Conservation (phyloP, 2,113 vertebrate genomes). For the Larimichthys crocea region DNA sequence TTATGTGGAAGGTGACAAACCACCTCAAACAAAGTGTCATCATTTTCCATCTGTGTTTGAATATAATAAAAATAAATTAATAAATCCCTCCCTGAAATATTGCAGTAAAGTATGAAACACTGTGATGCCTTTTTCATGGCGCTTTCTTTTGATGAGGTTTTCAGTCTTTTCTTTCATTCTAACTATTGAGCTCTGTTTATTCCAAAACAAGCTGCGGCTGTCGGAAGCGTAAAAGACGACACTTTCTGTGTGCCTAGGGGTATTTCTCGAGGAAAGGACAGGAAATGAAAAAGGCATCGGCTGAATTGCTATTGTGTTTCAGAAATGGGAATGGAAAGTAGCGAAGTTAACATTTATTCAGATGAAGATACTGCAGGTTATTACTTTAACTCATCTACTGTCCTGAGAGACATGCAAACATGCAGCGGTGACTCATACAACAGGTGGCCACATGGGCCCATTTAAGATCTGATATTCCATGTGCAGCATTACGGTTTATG, state of each 20-base stretch:
- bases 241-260: conserved; percentile 27
- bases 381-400: conserved; percentile 39
- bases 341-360: conserved; percentile 49
- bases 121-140: background rate
- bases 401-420: conserved; percentile 26
- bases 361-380: conserved; percentile 30
- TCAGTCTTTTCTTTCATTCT: conserved; percentile 34
- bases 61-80: conserved; percentile 10
- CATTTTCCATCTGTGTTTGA: background rate
- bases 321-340: conserved; percentile 37
- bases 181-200: conserved; percentile 41
- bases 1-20: conserved; percentile 7
- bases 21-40: background rate
- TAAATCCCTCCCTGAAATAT: background rate
- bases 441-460: conserved; percentile 28
- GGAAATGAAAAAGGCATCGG: conserved; percentile 58
- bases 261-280: conserved; percentile 37
- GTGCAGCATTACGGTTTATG: conserved; percentile 60
- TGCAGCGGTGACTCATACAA: conserved; percentile 6
- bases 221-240: conserved; percentile 27
- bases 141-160: conserved; percentile 23
- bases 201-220: conserved; percentile 52
- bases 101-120: conserved; percentile 9
- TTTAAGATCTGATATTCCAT: conserved; percentile 40
- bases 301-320: conserved; percentile 43